Conservation (phyloP, 2,797 vertebrate genomes). For the Notamacropus eugenii region DNA sequence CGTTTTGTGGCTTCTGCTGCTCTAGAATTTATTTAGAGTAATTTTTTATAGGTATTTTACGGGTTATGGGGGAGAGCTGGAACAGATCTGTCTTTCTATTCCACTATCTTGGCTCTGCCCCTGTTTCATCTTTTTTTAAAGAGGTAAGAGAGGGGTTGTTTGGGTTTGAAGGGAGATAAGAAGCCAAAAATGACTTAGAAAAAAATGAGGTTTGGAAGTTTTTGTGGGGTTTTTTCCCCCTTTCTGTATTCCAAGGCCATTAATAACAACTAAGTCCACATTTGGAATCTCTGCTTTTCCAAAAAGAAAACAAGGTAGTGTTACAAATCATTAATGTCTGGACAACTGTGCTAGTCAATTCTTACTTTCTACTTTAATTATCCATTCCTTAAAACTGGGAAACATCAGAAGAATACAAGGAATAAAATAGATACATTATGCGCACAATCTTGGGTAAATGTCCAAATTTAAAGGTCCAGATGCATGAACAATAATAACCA, state of each 20-base stretch:
- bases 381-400: neutral
- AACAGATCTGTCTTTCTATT: too few species aligned
- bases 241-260: slow-evolving; percentile 61
- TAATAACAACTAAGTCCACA: slow-evolving; percentile 68
- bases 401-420: neutral
- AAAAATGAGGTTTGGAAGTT: neutral
- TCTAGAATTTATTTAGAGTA: too few species aligned
- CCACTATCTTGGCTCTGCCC: too few species aligned
- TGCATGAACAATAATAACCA: neutral
- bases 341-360: neutral
- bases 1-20: too few species aligned
- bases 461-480: neutral
- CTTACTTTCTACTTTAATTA: neutral
- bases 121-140: slow-evolving; percentile 1
- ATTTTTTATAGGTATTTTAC: too few species aligned
- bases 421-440: neutral
- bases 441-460: neutral
- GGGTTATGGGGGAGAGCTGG: too few species aligned
- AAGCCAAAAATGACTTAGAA: neutral
- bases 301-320: neutral
- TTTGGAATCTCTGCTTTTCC: slow-evolving; percentile 51
- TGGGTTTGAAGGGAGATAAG: neutral
- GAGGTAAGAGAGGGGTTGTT: neutral
- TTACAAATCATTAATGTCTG: neutral
- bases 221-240: slow-evolving; percentile 51